Conservation (phyloP, 2,797 vertebrate genomes). For the Atherinosoma microstoma region DNA sequence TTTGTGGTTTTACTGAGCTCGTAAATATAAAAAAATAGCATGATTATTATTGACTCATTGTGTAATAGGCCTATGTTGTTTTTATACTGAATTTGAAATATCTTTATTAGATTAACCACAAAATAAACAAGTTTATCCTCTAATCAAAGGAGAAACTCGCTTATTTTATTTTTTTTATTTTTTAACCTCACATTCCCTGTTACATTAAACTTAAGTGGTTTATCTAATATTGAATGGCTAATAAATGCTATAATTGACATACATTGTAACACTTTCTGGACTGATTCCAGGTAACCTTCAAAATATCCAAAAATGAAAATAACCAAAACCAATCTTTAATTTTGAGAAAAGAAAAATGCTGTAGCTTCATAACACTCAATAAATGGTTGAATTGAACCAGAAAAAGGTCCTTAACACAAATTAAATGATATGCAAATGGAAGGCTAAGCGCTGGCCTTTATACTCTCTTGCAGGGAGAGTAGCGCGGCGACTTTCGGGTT, state of each 20-base stretch:
- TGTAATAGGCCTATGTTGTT: background rate
- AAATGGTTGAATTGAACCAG: background rate
- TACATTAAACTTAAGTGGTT: background rate
- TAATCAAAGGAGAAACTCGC: background rate
- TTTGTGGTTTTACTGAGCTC: background rate
- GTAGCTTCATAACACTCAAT: background rate
- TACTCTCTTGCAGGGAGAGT: slow-evolving; percentile 9
- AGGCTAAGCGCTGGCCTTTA: slow-evolving; percentile 4
- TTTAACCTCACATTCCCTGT: too few relatives aligned
- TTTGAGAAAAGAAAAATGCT: background rate
- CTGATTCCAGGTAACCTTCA: background rate
- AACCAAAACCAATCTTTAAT: background rate
- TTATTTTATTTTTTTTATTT: background rate
- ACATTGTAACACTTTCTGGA: background rate
- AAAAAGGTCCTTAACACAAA: slow-evolving; percentile 10
- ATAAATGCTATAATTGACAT: background rate
- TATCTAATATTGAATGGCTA: background rate
- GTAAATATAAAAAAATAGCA: background rate
- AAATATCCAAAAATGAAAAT: background rate
- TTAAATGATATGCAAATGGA: slow-evolving; percentile 57
- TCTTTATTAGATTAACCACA: background rate
- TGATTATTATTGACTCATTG: background rate
- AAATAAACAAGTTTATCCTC: too few relatives aligned
- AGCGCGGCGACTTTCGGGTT: slow-evolving; percentile 51
- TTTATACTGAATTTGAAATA: background rate